These are phyloP conservation scores for Anoncus sp. DNA, from an alignment of 2,888 invertebrate species.

Conservation along the genomic window DNA sequence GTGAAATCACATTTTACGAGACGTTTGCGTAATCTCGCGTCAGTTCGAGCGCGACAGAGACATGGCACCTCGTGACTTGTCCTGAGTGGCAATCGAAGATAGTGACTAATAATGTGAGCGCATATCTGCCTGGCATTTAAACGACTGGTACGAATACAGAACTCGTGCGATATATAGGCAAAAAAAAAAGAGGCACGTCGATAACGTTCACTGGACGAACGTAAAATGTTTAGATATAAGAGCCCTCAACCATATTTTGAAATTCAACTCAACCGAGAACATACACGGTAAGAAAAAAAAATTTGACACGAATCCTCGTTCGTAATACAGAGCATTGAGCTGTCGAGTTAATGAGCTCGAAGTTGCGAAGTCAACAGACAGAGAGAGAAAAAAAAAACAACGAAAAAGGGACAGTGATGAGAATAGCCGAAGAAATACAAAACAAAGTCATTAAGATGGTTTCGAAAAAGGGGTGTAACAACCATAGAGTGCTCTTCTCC, in stretches of 20 bases:
- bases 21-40: conserved; percentile 35
- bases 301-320: background rate
- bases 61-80: conserved; percentile 4
- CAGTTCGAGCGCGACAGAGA: background rate
- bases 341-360: conserved; percentile 10
- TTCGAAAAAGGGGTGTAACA: conserved; percentile 36
- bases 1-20: conserved; percentile 5
- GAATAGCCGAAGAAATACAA: conserved; percentile 34
- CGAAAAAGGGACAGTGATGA: background rate
- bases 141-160: background rate
- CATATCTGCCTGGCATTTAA: conserved; percentile 25
- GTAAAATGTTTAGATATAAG: background rate
- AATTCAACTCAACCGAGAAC: background rate
- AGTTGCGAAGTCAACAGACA: conserved; percentile 12
- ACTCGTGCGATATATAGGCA: background rate
- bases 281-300: background rate
- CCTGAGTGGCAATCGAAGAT: conserved; percentile 45
- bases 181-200: conserved; percentile 12
- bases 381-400: background rate
- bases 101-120: conserved; percentile 29
- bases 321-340: conserved; percentile 4
- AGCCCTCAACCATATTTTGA: background rate
- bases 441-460: conserved; percentile 60
- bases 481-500: conserved; percentile 33
- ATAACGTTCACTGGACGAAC: background rate